Conservation (phyloP, 2,797 vertebrate genomes). For the Enteromius fasciolatus region DNA sequence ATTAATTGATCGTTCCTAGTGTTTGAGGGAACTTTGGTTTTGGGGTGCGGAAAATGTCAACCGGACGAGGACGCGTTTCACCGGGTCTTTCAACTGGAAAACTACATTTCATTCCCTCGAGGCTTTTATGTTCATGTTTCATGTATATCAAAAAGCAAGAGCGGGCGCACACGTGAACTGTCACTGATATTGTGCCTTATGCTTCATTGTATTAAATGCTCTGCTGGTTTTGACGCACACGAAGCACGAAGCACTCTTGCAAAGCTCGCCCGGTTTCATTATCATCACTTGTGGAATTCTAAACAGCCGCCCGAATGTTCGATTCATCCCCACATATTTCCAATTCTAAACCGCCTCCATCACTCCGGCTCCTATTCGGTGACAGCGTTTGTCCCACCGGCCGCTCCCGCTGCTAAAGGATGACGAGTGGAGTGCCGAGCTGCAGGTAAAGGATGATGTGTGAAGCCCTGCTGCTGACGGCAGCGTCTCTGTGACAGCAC, state of each 20-base stretch:
- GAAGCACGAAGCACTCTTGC: conserved; percentile 6
- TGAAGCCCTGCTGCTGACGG: conserved; percentile 37
- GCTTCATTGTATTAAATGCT: conserved; percentile 51
- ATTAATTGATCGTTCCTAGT: conserved; percentile 38
- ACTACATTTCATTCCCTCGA: conserved; percentile 40
- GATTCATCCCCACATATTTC: conserved; percentile 49
- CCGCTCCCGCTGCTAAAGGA: conserved; percentile 33
- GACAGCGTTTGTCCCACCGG: conserved; percentile 45
- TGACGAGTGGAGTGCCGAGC: conserved; percentile 28
- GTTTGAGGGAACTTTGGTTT: conserved; percentile 33
- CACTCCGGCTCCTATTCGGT: conserved; percentile 31
- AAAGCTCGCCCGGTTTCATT: conserved; percentile 40
- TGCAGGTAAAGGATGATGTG: conserved; percentile 42
- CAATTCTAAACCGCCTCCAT: conserved; percentile 35
- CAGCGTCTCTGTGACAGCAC: conserved; percentile 45
- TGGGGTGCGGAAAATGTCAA: conserved; percentile 26
- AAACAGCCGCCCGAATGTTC: conserved; percentile 40
- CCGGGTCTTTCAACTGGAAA: conserved; percentile 47
- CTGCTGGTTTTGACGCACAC: conserved; percentile 42
- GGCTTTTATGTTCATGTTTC: conserved; percentile 50
- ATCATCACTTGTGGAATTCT: conserved; percentile 45
- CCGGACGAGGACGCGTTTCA: conserved; percentile 36
- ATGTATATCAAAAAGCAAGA: conserved; percentile 65
- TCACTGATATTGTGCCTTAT: conserved; percentile 44
- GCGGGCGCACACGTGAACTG: conserved; percentile 56